Evolutionary conservation across 1,140 invertebrate species (phyloP).

Genomic region (Papilio xuthus): DNA sequence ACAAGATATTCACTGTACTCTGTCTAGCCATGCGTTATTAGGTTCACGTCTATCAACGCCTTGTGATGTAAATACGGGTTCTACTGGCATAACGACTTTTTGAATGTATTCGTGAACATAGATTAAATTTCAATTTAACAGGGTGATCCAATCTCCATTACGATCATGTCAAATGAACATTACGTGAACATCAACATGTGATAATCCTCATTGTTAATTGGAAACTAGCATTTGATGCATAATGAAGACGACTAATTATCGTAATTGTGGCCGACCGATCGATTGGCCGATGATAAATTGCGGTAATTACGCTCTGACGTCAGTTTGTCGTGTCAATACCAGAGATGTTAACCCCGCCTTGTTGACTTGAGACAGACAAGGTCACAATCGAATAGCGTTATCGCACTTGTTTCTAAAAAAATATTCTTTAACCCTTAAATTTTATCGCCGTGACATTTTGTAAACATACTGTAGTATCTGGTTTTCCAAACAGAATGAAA

Average conservation of each 20-base stretch:
- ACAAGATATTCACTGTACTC: conserved; percentile 2
- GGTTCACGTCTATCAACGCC: not conserved
- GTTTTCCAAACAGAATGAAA: too few relatives aligned
- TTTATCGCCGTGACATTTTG: too few relatives aligned
- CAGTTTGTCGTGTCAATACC: not conserved
- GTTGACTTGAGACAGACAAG: not conserved
- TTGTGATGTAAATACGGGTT: not conserved
- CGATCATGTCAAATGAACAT: not conserved
- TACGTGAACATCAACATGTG: not conserved
- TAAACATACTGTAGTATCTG: too few relatives aligned
- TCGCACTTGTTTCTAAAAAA: too few relatives aligned
- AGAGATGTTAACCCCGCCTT: not conserved
- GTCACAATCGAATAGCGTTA: too few relatives aligned
- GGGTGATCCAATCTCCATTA: not conserved
- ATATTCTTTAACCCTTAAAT: too few relatives aligned
- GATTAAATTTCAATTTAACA: conserved; percentile 10
- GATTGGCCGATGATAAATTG: conserved; percentile 9
- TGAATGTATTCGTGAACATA: not conserved
- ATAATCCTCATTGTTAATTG: conserved; percentile 2
- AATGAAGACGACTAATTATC: not conserved
- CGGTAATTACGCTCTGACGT: not conserved
- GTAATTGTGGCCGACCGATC: not conserved
- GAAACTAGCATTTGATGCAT: not conserved
- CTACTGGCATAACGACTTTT: not conserved
- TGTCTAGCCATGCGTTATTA: conserved; percentile 2